These are phyloP conservation scores for Channa maculata DNA, from an alignment of 2,113 vertebrate genomes.

Conservation along the genomic window DNA sequence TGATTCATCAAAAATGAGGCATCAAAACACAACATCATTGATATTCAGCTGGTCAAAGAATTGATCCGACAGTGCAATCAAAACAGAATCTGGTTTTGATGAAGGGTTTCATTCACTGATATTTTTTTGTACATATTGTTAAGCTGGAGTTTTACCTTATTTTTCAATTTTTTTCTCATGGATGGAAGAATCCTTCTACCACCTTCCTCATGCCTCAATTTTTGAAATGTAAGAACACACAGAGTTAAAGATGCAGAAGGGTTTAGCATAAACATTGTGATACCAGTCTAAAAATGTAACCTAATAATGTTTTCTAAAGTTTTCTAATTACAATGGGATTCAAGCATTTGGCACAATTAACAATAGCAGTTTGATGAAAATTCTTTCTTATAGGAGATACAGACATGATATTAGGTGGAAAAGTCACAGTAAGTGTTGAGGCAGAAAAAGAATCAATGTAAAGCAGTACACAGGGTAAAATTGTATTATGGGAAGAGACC, in stretches of 20 bases:
- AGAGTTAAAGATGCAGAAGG: neutral
- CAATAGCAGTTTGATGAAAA: too few relatives aligned
- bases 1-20: conserved; percentile 30
- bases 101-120: conserved; percentile 11
- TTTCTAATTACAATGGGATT: too few relatives aligned
- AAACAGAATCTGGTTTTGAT: neutral
- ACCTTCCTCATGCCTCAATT: neutral
- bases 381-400: too few relatives aligned
- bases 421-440: neutral
- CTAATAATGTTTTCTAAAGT: neutral
- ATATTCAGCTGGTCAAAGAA: conserved; percentile 41
- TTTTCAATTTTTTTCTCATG: neutral
- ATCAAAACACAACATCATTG: conserved; percentile 55
- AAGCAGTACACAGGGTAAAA: conserved; percentile 27
- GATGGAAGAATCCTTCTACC: too few relatives aligned
- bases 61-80: conserved; percentile 11
- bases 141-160: neutral
- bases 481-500: conserved; percentile 35
- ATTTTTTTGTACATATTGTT: conserved; percentile 1
- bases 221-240: neutral
- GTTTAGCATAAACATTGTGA: neutral
- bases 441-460: conserved; percentile 12
- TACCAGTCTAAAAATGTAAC: neutral
- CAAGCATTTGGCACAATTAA: too few relatives aligned
- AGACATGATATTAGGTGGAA: too few relatives aligned